These are phyloP conservation scores for Rhabdomys pumilio DNA, from an alignment of 2,797 vertebrate genomes.

Conservation along the genomic window DNA sequence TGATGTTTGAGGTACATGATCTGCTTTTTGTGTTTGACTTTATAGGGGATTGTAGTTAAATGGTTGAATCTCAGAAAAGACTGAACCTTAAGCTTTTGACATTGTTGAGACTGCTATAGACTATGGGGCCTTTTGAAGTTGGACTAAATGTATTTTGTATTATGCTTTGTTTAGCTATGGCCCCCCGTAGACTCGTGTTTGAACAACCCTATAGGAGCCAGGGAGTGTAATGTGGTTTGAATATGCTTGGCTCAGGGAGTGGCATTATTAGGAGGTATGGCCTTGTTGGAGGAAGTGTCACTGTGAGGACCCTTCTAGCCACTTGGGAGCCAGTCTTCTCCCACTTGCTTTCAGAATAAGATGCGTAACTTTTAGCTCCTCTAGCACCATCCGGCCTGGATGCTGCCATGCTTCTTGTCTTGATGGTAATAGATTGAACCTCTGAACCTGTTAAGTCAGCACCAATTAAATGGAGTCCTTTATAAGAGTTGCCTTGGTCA, in stretches of 20 bases:
- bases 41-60: not conserved
- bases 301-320: not conserved
- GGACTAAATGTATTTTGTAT: not conserved
- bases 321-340: not conserved
- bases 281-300: not conserved
- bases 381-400: not conserved
- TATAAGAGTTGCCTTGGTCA: not conserved
- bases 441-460: not conserved
- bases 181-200: not conserved
- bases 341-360: not conserved
- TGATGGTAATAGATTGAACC: not conserved
- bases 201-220: not conserved
- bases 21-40: not conserved
- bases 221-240: not conserved
- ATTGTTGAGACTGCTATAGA: not conserved
- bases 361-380: not conserved
- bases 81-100: not conserved
- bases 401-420: not conserved
- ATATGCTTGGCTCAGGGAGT: not conserved
- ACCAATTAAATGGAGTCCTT: not conserved
- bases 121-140: not conserved
- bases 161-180: not conserved
- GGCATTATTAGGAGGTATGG: not conserved
- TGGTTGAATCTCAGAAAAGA: not conserved
- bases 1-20: not conserved